These are phyloP conservation scores for Coleophora deauratella DNA, from an alignment of 2,888 invertebrate genomes.

Conservation along the genomic window DNA sequence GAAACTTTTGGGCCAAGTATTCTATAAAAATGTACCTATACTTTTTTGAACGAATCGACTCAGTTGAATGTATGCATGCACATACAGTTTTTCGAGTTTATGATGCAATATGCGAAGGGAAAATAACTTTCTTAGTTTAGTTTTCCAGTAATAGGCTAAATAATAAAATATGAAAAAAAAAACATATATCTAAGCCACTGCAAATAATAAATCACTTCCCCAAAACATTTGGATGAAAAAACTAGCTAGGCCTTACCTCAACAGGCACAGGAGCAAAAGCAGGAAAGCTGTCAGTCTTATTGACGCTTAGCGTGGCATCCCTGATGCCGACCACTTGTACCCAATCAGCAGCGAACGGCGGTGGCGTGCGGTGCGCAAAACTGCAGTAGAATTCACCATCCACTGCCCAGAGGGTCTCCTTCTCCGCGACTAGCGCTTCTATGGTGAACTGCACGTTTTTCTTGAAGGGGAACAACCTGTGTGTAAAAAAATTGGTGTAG, in stretches of 20 bases:
- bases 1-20: too few species aligned
- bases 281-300: conserved; percentile 68
- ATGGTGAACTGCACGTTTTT: conserved; percentile 66
- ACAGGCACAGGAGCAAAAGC: conserved; percentile 31
- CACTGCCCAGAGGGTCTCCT: conserved; percentile 78
- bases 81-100: too few species aligned
- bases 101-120: too few species aligned
- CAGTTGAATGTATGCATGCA: too few species aligned
- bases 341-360: conserved; percentile 43
- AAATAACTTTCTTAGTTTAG: too few species aligned
- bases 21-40: too few species aligned
- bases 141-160: too few species aligned
- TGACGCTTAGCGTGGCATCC: conserved; percentile 77
- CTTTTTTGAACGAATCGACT: too few species aligned
- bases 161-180: too few species aligned
- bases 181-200: too few species aligned
- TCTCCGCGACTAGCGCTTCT: conserved; percentile 75
- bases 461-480: conserved; percentile 66
- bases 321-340: conserved; percentile 75
- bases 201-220: too few species aligned
- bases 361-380: conserved; percentile 74
- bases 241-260: conserved; percentile 44
- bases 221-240: too few species aligned
- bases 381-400: conserved; percentile 84
- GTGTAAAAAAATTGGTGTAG: conserved; percentile 52